Base-by-base conservation (phyloP, 2,113 vertebrate genomes). In the Ramphastos sulfuratus region DNA sequence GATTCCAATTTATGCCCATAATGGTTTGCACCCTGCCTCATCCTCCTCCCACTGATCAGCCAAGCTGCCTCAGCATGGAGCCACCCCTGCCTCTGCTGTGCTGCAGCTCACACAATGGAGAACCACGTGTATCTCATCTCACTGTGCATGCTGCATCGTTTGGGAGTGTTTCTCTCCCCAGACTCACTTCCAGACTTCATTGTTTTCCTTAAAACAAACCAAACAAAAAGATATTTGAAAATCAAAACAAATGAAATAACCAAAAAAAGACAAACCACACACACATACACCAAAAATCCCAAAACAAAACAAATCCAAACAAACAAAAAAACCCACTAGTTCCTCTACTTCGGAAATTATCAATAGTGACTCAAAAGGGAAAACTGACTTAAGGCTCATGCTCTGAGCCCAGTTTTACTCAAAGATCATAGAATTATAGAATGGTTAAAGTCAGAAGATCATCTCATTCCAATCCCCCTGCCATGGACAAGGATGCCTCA, bases 91-190 rank as follows among this genome's bases (percentile, higher is more conserved):
- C 4, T 10, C 77, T 42, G 66, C 65, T 20, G 2, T 3, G 4
- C 81, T 42, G 31, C 86, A 44, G 71, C 82, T 59, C 50, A 3
- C 77, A 28, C 5, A 2, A 27, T 6, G 28, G 6, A 20, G 78
- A 69, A 14, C 19, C 78, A 50, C 50, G 10, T 2, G 0, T 35
- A 1, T 6, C 31, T 19, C 44, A 1, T 5, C 31, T 19, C 44
- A 3, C 54, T 11, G 8, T 4, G 35, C 31, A 4, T 2, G 1
- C 55, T 17, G 19, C 10, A 10, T 27, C 4, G 4, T 6, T 30
- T 4, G 8, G 33, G 35, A 25, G 25, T 31, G 11, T 23, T 54
- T 54, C 50, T 70, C 56, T 25, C 37, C 31, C 28, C 46, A 76
- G 23, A 7, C 15, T 59, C 71, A 12, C n/a, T 79, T 82, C 6